These are phyloP conservation scores for Drosophila asahinai DNA, from an alignment of 1,140 invertebrate species.

Conservation along the genomic window DNA sequence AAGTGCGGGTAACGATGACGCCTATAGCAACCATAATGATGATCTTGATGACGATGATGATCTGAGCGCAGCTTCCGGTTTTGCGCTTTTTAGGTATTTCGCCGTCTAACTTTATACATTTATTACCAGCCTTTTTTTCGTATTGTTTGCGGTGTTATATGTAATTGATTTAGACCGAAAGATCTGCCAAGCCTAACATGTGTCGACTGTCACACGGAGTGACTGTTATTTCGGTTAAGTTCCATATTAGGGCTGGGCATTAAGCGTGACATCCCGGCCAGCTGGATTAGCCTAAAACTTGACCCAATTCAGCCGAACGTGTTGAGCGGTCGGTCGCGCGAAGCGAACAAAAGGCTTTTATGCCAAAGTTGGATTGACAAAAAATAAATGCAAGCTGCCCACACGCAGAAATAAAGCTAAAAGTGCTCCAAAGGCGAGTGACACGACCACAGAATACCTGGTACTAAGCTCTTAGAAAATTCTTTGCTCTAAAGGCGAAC, in stretches of 20 bases:
- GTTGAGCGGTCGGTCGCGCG: conserved; percentile 40
- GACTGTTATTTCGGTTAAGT: conserved; percentile 43
- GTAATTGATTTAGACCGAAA: conserved; percentile 74
- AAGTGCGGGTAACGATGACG: conserved; percentile 64
- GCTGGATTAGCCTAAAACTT: conserved; percentile 58
- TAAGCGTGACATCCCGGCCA: conserved; percentile 39
- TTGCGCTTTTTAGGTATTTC: conserved; percentile 45
- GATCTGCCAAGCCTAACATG: conserved; percentile 60
- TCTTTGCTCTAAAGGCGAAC: neutral
- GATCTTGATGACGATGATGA: conserved; percentile 42
- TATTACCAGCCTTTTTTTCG: conserved; percentile 34
- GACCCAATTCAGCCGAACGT: conserved; percentile 62
- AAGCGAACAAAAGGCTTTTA: conserved; percentile 63
- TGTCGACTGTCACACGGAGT: conserved; percentile 67
- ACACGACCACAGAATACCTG: neutral
- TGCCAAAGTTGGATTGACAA: conserved; percentile 56
- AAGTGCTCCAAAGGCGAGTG: neutral
- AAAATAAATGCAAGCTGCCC: conserved; percentile 47
- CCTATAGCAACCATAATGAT: conserved; percentile 39
- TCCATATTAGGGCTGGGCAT: conserved; percentile 29
- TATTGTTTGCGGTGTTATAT: conserved; percentile 51
- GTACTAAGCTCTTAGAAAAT: neutral
- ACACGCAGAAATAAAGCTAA: conserved; percentile 2
- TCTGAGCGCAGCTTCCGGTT: conserved; percentile 75
- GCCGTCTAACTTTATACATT: conserved; percentile 40